phyloP scores from a whole-genome alignment of 2,113 vertebrate genomes.

The Tor tambroides region DNA sequence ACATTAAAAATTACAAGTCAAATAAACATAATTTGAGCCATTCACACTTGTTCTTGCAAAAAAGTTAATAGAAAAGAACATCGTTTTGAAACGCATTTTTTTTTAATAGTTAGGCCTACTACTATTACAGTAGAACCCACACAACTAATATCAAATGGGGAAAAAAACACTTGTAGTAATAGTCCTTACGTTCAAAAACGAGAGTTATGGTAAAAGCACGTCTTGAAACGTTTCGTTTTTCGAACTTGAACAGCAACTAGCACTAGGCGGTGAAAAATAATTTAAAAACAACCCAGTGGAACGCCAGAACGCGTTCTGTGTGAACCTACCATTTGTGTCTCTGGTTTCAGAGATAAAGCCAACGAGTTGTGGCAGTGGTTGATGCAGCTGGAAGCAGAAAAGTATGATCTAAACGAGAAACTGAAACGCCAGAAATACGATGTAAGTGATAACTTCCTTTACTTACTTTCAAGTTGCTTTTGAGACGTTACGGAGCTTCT shows the following conservation, averaged over 20 bases:
- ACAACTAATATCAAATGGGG: neutral
- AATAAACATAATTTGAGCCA: too few relatives aligned
- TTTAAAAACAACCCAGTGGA: neutral
- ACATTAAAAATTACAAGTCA: too few relatives aligned
- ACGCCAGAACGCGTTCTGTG: neutral
- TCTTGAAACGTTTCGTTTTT: neutral
- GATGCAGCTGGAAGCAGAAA: conserved; percentile 90
- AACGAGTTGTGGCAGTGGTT: conserved; percentile 88
- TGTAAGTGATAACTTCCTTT: conserved; percentile 72
- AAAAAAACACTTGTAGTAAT: too few relatives aligned
- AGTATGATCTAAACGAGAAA: conserved; percentile 92
- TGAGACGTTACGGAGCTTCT: neutral
- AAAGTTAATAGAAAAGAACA: neutral
- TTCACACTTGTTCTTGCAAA: neutral
- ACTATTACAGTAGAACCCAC: neutral
- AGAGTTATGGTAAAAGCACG: neutral
- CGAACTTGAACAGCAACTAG: neutral
- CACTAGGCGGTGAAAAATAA: neutral
- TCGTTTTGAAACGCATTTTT: neutral
- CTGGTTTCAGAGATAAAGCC: conserved; percentile 85
- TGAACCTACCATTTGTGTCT: neutral
- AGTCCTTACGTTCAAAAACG: too few relatives aligned
- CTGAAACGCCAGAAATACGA: conserved; percentile 96
- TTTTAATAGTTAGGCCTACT: too few relatives aligned
- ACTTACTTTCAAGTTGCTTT: neutral